phyloP scores from a whole-genome alignment of 1,140 invertebrate genomes.

The Pachypsylla venusta region DNA sequence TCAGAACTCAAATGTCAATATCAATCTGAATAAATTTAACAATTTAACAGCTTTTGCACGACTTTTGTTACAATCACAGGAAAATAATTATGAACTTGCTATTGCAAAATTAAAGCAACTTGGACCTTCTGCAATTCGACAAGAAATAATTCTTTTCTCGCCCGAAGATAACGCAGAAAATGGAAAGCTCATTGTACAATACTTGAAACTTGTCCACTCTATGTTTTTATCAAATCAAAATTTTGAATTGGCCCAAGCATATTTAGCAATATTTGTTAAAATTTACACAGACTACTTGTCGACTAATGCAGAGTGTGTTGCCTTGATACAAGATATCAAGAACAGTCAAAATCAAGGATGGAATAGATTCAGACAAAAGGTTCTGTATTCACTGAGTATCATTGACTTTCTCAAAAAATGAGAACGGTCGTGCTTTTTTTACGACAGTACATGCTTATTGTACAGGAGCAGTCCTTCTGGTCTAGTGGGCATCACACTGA shows the following conservation, averaged over 20 bases:
- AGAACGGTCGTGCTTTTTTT: too few species aligned
- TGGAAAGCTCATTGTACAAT: constrained; percentile 51
- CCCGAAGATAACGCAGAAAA: constrained; percentile 55
- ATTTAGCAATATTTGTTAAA: constrained; percentile 83
- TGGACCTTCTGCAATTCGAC: constrained; percentile 73
- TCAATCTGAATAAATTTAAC: constrained; percentile 29
- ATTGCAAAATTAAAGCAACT: constrained; percentile 62
- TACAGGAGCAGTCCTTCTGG: too few species aligned
- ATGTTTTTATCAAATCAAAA: constrained; percentile 61
- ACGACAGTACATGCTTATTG: too few species aligned
- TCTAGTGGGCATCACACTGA: too few species aligned
- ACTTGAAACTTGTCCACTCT: constrained; percentile 56
- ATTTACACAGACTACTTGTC: constrained; percentile 52
- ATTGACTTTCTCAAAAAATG: constrained; percentile 47
- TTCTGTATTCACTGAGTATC: constrained; percentile 33
- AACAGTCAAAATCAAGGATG: constrained; percentile 43
- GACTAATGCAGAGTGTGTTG: constrained; percentile 37
- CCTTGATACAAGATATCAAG: constrained; percentile 41
- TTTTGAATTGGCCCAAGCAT: constrained; percentile 86
- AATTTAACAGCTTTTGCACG: constrained; percentile 52
- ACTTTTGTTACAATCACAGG: constrained; percentile 33
- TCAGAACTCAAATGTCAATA: background rate
- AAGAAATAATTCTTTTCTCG: constrained; percentile 69
- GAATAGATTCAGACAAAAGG: constrained; percentile 57
- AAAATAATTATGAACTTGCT: constrained; percentile 37